Conservation (phyloP, 53 echinoderm and acorn worm genomes). For the Echinarachnius parma region DNA sequence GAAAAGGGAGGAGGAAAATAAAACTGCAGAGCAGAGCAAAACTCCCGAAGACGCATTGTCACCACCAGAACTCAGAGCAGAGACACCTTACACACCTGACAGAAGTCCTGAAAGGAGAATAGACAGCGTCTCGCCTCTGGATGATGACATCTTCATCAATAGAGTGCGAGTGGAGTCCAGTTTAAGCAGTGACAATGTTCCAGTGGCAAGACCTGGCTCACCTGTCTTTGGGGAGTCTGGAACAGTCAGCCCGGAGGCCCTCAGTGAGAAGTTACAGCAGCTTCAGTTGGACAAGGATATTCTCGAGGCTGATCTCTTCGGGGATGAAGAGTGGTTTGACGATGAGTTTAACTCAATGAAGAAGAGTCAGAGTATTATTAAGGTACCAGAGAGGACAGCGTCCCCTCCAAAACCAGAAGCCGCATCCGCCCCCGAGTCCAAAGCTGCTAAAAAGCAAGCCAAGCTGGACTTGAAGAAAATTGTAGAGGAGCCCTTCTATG, state of each 20-base stretch:
- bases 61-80: slow-evolving; percentile 21
- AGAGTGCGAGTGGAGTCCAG: slow-evolving; percentile 72
- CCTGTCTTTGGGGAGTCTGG: slow-evolving; percentile 94
- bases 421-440: slow-evolving; percentile 37
- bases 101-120: slow-evolving; percentile 53
- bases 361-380: slow-evolving; percentile 85
- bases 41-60: slow-evolving; percentile 16
- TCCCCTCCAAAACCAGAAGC: slow-evolving; percentile 6
- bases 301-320: slow-evolving; percentile 78
- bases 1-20: not conserved
- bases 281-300: slow-evolving; percentile 76
- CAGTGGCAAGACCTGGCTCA: slow-evolving; percentile 84
- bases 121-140: slow-evolving; percentile 51
- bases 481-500: slow-evolving; percentile 87
- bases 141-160: slow-evolving; percentile 85
- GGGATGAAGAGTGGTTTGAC: slow-evolving; percentile 99
- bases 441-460: slow-evolving; percentile 27
- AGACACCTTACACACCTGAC: slow-evolving; percentile 76
- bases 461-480: slow-evolving; percentile 74
- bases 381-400: slow-evolving; percentile 68
- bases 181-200: slow-evolving; percentile 59
- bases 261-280: slow-evolving; percentile 75
- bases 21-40: slow-evolving; percentile 1
- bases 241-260: slow-evolving; percentile 77
- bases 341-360: slow-evolving; percentile 95